Base-by-base conservation (phyloP, 2,888 invertebrate genomes). In the Arenicola marina region DNA sequence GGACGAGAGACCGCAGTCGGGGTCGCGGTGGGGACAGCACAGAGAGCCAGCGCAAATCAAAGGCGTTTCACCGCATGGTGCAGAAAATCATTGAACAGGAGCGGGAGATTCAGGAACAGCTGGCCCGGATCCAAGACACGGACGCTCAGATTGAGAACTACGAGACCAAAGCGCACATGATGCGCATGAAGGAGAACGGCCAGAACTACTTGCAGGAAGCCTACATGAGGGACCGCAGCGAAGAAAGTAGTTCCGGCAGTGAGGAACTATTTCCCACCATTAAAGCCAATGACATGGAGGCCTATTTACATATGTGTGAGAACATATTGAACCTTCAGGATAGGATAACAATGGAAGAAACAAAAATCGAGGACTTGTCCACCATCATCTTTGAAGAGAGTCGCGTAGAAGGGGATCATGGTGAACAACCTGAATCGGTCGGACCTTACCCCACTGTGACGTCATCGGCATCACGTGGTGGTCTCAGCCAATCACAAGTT, bases 91-190 rank as follows among this genome's bases (percentile, higher is more conserved):
- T 88, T 53, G 86, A 86, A 1, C 88, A 89, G 78, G 88, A 88
- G 32, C 87, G 88, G 77, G 87, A 87, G 45, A 87, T 88, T 60
- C 85, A 84, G 68, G 78, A 81, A 15, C 81, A 86, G 66, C 70
- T 82, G 59, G 75, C 77, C 28, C 77, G 89, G 73, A 76, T 86
- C 7, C 80, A 83, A 33, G 89, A 90, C 76, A 89, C 89, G 78
- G 92, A 92, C 79, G 88, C 89, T 75, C 88, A 91, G 75, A 92
- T 93, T 73, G 90, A 69, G 69, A 21, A 11, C 11, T 28, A 46
- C 11, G 57, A 57, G 46, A 71, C 73, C 24, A 62, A 62, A 45
- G 33, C 63, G 43, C 66, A 66, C 38, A 48, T 55, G 34, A 18
- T 51, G 44, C 55, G 66, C 18, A 55, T 66, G 58, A 33, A 45